phyloP scores from a whole-genome alignment of 2,888 invertebrate genomes.

The Amphipyra berbera region DNA sequence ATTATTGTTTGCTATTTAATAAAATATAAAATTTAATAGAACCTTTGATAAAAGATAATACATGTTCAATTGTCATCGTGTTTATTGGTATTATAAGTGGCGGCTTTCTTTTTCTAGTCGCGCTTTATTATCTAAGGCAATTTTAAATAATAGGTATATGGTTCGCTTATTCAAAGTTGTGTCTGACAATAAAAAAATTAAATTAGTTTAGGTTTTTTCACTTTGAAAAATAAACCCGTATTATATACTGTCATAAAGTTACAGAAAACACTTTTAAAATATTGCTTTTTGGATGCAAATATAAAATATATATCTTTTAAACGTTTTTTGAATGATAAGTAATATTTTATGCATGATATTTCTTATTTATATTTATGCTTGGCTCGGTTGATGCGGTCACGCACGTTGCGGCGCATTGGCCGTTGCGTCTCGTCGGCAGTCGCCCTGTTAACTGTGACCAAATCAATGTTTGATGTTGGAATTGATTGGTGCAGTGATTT shows the following conservation, averaged over 20 bases:
- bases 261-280: too few species aligned
- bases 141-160: too few species aligned
- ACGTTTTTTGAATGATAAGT: constrained; percentile 53
- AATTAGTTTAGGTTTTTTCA: too few species aligned
- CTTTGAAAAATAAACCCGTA: too few species aligned
- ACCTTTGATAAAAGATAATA: constrained; percentile 53
- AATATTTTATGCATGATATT: constrained; percentile 64
- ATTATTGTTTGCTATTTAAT: constrained; percentile 52
- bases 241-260: too few species aligned
- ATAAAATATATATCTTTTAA: constrained; percentile 5
- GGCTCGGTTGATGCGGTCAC: constrained; percentile 63
- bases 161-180: constrained; percentile 6
- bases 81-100: constrained; percentile 20
- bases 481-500: constrained; percentile 51
- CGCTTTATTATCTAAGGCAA: too few species aligned
- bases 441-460: constrained; percentile 43
- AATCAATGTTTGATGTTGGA: constrained; percentile 50
- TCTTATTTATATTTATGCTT: constrained; percentile 47
- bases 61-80: constrained; percentile 26
- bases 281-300: constrained; percentile 15
- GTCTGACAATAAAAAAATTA: background rate
- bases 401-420: constrained; percentile 46
- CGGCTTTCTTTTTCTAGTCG: too few species aligned
- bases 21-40: constrained; percentile 48
- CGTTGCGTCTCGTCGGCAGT: constrained; percentile 25